These are phyloP conservation scores for Linurgus olivaceus DNA, from an alignment of 2,797 vertebrate genomes.

Conservation along the genomic window DNA sequence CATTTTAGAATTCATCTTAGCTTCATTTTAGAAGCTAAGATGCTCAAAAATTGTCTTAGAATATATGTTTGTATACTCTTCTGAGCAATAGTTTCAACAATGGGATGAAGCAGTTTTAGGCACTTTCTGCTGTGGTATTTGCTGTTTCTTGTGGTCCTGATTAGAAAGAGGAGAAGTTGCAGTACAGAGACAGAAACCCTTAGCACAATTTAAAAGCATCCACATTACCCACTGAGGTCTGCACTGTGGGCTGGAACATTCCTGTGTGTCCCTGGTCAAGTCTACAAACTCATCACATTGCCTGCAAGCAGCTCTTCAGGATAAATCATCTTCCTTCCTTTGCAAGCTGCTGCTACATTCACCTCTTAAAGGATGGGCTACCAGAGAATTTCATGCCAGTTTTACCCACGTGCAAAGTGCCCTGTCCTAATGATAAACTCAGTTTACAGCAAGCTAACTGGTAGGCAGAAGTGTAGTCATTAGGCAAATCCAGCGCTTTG, in stretches of 20 bases:
- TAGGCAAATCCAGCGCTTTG: not conserved
- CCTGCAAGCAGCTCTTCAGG: rapidly evolving
- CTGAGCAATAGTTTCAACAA: not conserved
- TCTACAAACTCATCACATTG: not conserved
- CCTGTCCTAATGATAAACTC: not conserved
- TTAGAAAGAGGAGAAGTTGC: rapidly evolving
- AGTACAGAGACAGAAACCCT: not conserved
- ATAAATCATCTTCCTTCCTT: not conserved
- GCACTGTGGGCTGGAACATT: not conserved
- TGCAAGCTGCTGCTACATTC: not conserved
- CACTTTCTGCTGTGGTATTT: not conserved
- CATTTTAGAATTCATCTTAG: no score
- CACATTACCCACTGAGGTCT: not conserved
- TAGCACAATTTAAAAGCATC: not conserved
- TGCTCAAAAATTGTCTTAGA: not conserved
- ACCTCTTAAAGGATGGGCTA: not conserved
- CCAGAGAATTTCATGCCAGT: not conserved
- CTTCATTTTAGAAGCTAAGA: not conserved
- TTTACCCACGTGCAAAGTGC: not conserved
- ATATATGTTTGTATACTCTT: not conserved
- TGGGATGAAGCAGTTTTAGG: not conserved
- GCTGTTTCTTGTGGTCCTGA: not conserved
- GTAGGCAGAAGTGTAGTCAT: not conserved
- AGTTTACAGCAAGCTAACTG: not conserved
- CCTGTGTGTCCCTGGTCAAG: not conserved